phyloP scores from a whole-genome alignment of 2,888 invertebrate genomes.

The Apamea epomidion region DNA sequence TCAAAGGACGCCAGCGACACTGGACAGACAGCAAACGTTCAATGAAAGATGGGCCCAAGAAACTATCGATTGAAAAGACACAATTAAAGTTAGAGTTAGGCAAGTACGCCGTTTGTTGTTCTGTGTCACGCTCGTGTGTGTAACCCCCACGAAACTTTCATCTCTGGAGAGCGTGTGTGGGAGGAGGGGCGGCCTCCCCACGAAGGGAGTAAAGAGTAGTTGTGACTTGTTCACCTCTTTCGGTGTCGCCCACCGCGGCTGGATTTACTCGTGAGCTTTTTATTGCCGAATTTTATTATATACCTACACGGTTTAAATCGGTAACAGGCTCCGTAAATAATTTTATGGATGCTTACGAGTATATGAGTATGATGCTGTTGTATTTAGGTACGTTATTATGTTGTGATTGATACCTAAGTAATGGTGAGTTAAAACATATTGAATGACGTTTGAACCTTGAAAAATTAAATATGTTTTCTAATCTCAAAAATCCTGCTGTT shows the following conservation, averaged over 20 bases:
- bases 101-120: conserved; percentile 88
- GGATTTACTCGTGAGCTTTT: conserved; percentile 80
- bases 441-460: not conserved
- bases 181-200: conserved; percentile 81
- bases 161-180: conserved; percentile 84
- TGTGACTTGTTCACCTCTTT: conserved; percentile 91
- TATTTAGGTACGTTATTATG: not conserved
- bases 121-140: conserved; percentile 85
- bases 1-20: conserved; percentile 65
- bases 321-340: conserved; percentile 48
- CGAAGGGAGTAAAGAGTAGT: conserved; percentile 90
- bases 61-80: conserved; percentile 90
- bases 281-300: conserved; percentile 71
- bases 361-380: not conserved
- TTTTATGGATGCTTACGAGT: conserved; percentile 35
- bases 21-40: conserved; percentile 71
- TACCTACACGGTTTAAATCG: conserved; percentile 66
- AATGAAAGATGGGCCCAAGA: conserved; percentile 78
- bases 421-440: not conserved
- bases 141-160: conserved; percentile 90
- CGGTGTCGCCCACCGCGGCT: conserved; percentile 87
- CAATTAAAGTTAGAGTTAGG: conserved; percentile 90
- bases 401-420: not conserved
- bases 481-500: not conserved
- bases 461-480: not conserved